Conservation (phyloP, 2,113 vertebrate species). For the Ciconia maguari region DNA sequence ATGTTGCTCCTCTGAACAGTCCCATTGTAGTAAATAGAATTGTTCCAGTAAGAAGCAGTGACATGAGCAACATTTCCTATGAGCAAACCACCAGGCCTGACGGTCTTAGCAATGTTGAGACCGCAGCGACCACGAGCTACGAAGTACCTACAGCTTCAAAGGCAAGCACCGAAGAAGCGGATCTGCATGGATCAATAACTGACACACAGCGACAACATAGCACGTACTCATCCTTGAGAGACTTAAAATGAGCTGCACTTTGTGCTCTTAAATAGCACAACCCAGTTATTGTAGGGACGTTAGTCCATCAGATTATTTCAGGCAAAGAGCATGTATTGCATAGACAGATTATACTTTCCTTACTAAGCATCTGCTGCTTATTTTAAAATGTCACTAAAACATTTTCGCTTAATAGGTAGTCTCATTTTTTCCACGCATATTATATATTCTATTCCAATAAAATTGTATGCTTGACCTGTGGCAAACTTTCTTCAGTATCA, state of each 20-base stretch:
- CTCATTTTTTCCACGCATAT: background rate
- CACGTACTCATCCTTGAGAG: background rate
- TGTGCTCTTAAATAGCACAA: background rate
- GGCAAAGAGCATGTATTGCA: background rate
- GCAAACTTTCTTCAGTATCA: background rate
- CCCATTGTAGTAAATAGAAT: background rate
- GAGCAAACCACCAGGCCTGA: background rate
- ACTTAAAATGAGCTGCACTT: background rate
- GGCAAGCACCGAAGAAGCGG: background rate
- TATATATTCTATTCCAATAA: background rate
- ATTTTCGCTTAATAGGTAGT: background rate
- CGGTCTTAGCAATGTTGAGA: background rate
- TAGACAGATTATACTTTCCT: background rate
- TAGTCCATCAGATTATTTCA: background rate
- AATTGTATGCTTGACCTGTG: background rate
- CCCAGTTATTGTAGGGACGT: background rate
- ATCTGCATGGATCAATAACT: background rate
- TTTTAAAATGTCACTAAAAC: background rate
- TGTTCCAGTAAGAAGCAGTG: background rate
- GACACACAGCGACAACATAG: background rate
- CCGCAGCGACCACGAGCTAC: background rate
- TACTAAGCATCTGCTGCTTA: background rate
- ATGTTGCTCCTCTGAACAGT: background rate
- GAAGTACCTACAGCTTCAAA: background rate
- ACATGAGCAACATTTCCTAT: background rate